Evolutionary conservation across 2,888 invertebrate genomes (phyloP), one percentile per base, ranked within the genome.

Genomic region (Phaedon cochleariae): DNA sequence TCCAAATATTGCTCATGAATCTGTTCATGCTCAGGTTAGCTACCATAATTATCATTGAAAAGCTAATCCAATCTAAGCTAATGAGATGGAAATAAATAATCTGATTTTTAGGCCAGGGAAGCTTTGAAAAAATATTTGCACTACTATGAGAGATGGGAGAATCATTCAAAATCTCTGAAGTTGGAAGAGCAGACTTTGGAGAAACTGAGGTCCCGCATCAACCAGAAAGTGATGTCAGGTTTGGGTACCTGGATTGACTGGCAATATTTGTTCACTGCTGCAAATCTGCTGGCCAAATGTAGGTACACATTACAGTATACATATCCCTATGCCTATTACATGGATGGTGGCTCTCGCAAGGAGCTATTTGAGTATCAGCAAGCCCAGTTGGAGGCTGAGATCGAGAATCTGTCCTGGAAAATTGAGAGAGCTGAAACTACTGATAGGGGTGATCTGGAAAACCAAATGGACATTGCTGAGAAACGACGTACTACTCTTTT

Each of bases 181-280:
- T 85, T 99, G 77, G 99, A 99, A 84, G 96, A 97, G 80, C 95
- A 98, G 84, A 96, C 98, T 1, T 85, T 97, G 77, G 92, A 94
- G 76, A 92, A 90, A 79, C 91, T 98, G 72, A 93, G 95, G 79
- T 88, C 91, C 71, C 89, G 97, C 59, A 98, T 98, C 64, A 94
- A 98, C 82, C 91, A 94, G 77, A 98, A 98, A 88, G 95, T 95
- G 0, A 95, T 98, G 90, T 94, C 94, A 79, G 93, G 96, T 63
- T 92, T 95, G 77, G 99, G 99, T 17, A 99, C 99, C 0, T 99
- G 98, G 98, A 99, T 99, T 76, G 99, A 99, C 84, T 99, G 99
- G 99, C 98, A 99, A 85, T 98, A 98, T 85, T 89, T 99, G 51
- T 93, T 97, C 82, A 94, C 94, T 79, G 95, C 98, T 5, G 97